Conservation (phyloP, 1,140 invertebrate species). For the Lucilia sericata region DNA sequence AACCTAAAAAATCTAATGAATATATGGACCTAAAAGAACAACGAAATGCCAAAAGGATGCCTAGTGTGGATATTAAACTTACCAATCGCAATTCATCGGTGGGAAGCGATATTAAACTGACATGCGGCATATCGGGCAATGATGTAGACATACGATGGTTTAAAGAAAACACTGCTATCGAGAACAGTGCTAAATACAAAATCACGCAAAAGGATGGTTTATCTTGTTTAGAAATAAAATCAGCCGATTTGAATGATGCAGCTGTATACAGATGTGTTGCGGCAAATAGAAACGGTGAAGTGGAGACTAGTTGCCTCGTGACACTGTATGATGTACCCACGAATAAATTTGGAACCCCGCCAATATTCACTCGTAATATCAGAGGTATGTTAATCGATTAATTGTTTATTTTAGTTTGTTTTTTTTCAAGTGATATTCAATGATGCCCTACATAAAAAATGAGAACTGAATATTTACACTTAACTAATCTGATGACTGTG, state of each 20-base stretch:
- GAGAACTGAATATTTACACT: neutral
- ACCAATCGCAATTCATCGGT: slow-evolving; percentile 81
- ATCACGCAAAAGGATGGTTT: slow-evolving; percentile 72
- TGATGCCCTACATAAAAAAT: neutral
- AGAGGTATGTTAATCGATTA: slow-evolving; percentile 61
- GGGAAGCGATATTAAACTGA: slow-evolving; percentile 81
- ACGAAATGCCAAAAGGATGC: slow-evolving; percentile 73
- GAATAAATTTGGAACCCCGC: slow-evolving; percentile 65
- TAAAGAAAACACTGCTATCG: slow-evolving; percentile 75
- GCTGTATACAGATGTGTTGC: slow-evolving; percentile 65
- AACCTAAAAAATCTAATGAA: slow-evolving; percentile 24
- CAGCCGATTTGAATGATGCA: slow-evolving; percentile 59
- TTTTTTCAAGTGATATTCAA: neutral
- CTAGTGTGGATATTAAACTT: slow-evolving; percentile 82
- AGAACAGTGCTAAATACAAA: slow-evolving; percentile 59
- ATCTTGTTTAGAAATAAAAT: slow-evolving; percentile 73
- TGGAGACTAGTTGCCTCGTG: slow-evolving; percentile 67
- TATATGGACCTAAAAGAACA: slow-evolving; percentile 60
- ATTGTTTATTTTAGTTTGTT: slow-evolving; percentile 30
- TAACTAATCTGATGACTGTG: neutral
- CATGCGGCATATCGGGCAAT: slow-evolving; percentile 85
- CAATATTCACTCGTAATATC: slow-evolving; percentile 68
- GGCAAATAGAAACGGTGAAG: slow-evolving; percentile 66
- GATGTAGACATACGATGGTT: slow-evolving; percentile 86
- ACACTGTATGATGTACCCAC: slow-evolving; percentile 66